Conservation (phyloP, 2,113 vertebrate genomes). For the Daubentonia madagascariensis region DNA sequence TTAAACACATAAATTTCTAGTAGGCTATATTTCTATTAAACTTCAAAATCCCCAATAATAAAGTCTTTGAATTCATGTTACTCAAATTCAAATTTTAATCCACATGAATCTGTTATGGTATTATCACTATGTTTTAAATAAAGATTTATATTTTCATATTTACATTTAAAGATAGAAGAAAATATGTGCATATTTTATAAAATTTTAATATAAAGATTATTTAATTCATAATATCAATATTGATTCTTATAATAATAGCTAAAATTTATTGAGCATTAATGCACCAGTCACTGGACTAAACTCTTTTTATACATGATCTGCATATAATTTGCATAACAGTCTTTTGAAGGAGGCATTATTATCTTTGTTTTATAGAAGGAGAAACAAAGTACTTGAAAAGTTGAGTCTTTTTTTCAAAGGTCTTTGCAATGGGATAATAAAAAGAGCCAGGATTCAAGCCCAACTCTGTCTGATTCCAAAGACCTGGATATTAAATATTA, state of each 20-base stretch:
- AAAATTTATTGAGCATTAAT: slow-evolving; percentile 26
- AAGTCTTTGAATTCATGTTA: neutral
- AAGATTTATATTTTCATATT: slow-evolving; percentile 25
- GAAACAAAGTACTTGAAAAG: slow-evolving; percentile 12
- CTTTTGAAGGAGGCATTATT: slow-evolving; percentile 15
- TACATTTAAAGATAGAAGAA: slow-evolving; percentile 8
- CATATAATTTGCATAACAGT: neutral
- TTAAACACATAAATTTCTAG: neutral
- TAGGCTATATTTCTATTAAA: neutral
- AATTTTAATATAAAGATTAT: neutral
- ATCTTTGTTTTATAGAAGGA: neutral
- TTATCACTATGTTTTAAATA: slow-evolving; percentile 14
- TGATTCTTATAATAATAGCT: slow-evolving; percentile 1
- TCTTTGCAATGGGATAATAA: neutral
- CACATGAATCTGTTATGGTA: neutral
- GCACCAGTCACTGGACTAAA: neutral
- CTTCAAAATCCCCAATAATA: neutral
- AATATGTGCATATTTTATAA: neutral
- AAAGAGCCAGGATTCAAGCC: neutral
- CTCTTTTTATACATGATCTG: neutral
- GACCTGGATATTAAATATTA: neutral
- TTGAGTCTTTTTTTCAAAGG: slow-evolving; percentile 12
- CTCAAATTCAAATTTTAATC: slow-evolving; percentile 39
- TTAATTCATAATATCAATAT: slow-evolving; percentile 9
- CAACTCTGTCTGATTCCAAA: neutral